Base-by-base conservation (phyloP, 1,140 invertebrate genomes). In the Planococcus citri region DNA sequence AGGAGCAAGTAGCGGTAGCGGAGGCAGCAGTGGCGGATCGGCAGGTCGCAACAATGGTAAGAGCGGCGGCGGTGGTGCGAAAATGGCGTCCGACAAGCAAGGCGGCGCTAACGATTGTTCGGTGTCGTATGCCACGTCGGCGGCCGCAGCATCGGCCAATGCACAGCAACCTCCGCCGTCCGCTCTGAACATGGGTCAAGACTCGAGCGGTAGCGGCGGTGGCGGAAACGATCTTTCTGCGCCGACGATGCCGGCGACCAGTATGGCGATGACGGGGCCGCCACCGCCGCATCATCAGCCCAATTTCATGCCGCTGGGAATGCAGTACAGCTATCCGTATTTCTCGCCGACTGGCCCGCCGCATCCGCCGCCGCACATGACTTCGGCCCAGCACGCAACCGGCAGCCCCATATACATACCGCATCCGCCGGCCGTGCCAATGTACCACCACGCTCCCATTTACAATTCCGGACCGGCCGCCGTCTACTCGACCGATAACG, bases 401-500 rank as follows among this genome's bases (percentile, higher is more conserved):
- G 60, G 60, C 1, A 64, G 60, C 24, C 60, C 60, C 2, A 24
- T 64, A 9, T 64, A 64, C 25, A 64, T 64, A 64, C 60, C 60
- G 60, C 60, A 64, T 64, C 60, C 20, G 10, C 22, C 60, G 25
- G 21, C 60, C 21, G 17, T 64, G 20, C 20, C 60, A 4, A 27
- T 64, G 60, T 64, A 64, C 24, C 60, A 64, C 60, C 60, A 64
- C 60, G 10, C 60, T 10, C 22, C 60, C 17, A 64, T 64, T 12
- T 64, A 64, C 17, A 64, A 27, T 64, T 64, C 60, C 10, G 60
- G 3, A 3, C 60, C 60, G 60, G 17, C 60, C 20, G 60, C 22
- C 2, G 60, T 64, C 12, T 64, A 25, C 22, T 64, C 60, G 2
- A 64, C 20, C 25, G 60, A 64, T 25, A 64, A 64, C 25, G 60